These are phyloP conservation scores for Perithous albicinctus DNA, from an alignment of 2,888 invertebrate species.

Conservation along the genomic window DNA sequence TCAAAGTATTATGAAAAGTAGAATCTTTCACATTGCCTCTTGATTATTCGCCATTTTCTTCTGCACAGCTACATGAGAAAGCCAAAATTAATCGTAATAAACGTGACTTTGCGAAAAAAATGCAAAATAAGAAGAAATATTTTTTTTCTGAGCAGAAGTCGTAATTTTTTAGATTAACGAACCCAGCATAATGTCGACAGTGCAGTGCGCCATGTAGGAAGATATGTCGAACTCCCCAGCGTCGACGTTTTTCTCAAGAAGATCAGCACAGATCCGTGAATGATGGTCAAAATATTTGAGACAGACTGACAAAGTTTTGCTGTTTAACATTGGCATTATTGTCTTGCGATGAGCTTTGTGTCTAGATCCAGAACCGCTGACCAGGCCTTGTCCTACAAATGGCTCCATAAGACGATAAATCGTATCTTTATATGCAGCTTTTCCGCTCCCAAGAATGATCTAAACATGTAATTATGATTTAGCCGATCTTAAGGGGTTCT, in stretches of 20 bases:
- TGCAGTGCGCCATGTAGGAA: conserved; percentile 67
- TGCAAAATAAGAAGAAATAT: too few species aligned
- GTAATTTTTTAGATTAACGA: conserved; percentile 2
- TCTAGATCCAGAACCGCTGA: conserved; percentile 69
- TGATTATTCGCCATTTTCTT: too few species aligned
- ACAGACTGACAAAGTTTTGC: conserved; percentile 62
- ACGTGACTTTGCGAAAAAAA: too few species aligned
- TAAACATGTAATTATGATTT: conserved; percentile 17
- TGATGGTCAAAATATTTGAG: conserved; percentile 68
- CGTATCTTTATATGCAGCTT: conserved; percentile 70
- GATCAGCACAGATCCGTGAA: conserved; percentile 64
- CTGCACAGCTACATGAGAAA: too few species aligned
- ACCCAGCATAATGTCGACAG: conserved; percentile 73
- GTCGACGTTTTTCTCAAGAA: conserved; percentile 66
- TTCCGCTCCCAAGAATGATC: conserved; percentile 69
- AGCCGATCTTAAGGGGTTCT: not conserved
- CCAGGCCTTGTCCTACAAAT: conserved; percentile 71
- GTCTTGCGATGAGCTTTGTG: conserved; percentile 63
- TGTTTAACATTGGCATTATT: conserved; percentile 67
- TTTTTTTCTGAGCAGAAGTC: too few species aligned
- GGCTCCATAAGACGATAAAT: conserved; percentile 72
- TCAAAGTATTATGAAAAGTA: too few species aligned
- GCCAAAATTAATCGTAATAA: too few species aligned
- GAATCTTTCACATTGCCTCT: too few species aligned
- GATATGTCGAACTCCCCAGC: conserved; percentile 70